Percentiles rank a stretch among this genome's conserved stretches.
Conservation (phyloP, 2,888 invertebrate genomes). For the Epirrita christyi region DNA sequence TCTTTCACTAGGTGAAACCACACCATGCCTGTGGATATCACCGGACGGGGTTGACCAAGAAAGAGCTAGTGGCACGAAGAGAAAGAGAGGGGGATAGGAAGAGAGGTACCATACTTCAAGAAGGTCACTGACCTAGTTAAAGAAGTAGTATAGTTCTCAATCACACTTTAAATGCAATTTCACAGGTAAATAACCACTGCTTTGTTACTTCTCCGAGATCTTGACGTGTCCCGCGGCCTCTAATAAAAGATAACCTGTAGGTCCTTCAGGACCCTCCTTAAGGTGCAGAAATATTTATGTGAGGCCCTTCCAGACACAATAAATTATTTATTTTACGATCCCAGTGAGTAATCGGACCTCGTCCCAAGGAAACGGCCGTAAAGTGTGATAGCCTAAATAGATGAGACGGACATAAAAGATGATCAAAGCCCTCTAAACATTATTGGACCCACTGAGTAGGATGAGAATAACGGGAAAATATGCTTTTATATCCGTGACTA, state of each 20-base stretch:
- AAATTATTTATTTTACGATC: slow-evolving; percentile 78
- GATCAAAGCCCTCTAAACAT: slow-evolving; percentile 46
- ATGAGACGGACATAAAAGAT: slow-evolving; percentile 50
- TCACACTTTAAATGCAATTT: too few relatives aligned
- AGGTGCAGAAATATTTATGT: slow-evolving; percentile 62
- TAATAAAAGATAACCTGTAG: slow-evolving; percentile 64
- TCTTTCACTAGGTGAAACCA: too few relatives aligned
- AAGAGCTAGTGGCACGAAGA: too few relatives aligned
- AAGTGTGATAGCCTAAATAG: slow-evolving; percentile 63
- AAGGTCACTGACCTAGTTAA: too few relatives aligned
- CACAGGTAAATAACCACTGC: not conserved
- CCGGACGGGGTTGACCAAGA: too few relatives aligned
- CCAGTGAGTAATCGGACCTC: slow-evolving; percentile 70
- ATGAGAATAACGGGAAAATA: slow-evolving; percentile 29
- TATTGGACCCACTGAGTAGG: slow-evolving; percentile 29
- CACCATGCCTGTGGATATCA: too few relatives aligned
- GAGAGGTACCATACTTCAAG: too few relatives aligned
- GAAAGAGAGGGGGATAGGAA: too few relatives aligned
- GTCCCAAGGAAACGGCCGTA: slow-evolving; percentile 59
- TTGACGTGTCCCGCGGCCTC: slow-evolving; percentile 41
- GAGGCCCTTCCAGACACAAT: slow-evolving; percentile 49
- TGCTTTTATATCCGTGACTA: slow-evolving; percentile 20
- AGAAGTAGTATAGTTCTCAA: too few relatives aligned
- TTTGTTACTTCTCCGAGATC: slow-evolving; percentile 28
- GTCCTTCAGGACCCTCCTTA: slow-evolving; percentile 39